A percentile compares a stretch with the other conserved stretches of the same genome.
Evolutionary conservation across 1,140 invertebrate species (phyloP).

Genomic region (Idris sp.): DNA sequence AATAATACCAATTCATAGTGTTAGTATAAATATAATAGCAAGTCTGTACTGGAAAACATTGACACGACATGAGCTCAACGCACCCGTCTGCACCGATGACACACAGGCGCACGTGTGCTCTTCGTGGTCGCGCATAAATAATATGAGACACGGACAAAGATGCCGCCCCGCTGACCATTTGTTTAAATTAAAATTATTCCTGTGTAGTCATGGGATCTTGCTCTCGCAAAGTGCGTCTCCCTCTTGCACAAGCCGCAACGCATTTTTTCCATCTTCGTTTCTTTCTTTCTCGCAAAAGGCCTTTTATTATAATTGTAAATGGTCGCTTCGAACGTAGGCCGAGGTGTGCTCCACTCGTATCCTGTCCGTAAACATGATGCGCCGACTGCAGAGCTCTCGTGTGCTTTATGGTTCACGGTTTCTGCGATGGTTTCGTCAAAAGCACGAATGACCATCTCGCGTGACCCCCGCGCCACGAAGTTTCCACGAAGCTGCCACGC

Average conservation of each 20-base stretch:
- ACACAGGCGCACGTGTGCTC: slow-evolving; percentile 76
- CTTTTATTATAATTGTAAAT: slow-evolving; percentile 78
- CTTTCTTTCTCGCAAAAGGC: slow-evolving; percentile 60
- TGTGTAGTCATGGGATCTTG: slow-evolving; percentile 56
- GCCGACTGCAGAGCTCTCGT: slow-evolving; percentile 33
- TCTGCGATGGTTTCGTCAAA: slow-evolving; percentile 54
- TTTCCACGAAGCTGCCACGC: slow-evolving; percentile 45
- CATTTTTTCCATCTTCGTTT: slow-evolving; percentile 24
- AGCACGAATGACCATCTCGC: slow-evolving; percentile 57
- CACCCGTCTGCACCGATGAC: slow-evolving; percentile 74
- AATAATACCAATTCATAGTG: slow-evolving; percentile 15
- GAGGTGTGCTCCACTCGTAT: slow-evolving; percentile 43
- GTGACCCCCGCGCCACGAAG: slow-evolving; percentile 50
- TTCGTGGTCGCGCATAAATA: slow-evolving; percentile 77
- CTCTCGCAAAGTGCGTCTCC: slow-evolving; percentile 32
- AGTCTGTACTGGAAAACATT: slow-evolving; percentile 72
- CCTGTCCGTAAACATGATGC: slow-evolving; percentile 29
- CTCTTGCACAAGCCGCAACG: too few species aligned
- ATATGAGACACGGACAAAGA: slow-evolving; percentile 78
- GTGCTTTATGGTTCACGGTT: slow-evolving; percentile 66
- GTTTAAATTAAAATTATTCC: slow-evolving; percentile 79
- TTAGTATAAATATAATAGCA: slow-evolving; percentile 60
- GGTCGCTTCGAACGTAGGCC: slow-evolving; percentile 61
- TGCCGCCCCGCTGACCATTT: slow-evolving; percentile 77
- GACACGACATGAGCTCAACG: slow-evolving; percentile 72